These are phyloP conservation scores for Lasioglossum pauxillum DNA, from an alignment of 2,888 invertebrate species.

Conservation along the genomic window DNA sequence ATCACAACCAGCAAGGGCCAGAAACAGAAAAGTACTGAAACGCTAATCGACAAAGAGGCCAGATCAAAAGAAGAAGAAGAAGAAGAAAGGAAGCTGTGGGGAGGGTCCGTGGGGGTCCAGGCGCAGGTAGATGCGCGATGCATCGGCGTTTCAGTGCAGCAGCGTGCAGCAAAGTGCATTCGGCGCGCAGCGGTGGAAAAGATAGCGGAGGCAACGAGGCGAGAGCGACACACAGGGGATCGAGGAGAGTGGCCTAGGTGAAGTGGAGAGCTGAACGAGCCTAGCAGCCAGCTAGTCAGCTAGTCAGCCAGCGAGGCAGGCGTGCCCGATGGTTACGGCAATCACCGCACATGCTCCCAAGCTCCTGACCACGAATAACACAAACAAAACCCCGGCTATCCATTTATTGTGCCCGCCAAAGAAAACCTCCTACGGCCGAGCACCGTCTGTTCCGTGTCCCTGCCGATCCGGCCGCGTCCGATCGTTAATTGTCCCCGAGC, in stretches of 20 bases:
- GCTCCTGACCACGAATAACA: slow-evolving; percentile 77
- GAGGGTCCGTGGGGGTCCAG: slow-evolving; percentile 35
- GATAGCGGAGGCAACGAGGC: slow-evolving; percentile 70
- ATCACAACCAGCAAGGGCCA: background rate
- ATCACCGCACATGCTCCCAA: slow-evolving; percentile 82
- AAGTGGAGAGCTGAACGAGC: slow-evolving; percentile 25
- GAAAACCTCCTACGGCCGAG: slow-evolving; percentile 51
- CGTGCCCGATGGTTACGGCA: slow-evolving; percentile 83
- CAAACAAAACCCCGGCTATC: slow-evolving; percentile 72
- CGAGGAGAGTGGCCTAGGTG: slow-evolving; percentile 14
- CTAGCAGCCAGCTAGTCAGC: background rate
- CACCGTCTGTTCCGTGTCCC: slow-evolving; percentile 16
- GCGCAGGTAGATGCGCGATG: slow-evolving; percentile 68
- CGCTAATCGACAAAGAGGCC: background rate
- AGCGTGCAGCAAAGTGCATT: slow-evolving; percentile 74
- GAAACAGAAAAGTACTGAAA: background rate
- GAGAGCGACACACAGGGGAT: slow-evolving; percentile 37
- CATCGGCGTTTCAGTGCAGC: slow-evolving; percentile 66
- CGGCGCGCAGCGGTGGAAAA: slow-evolving; percentile 74
- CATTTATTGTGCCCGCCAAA: slow-evolving; percentile 61
- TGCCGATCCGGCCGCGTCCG: slow-evolving; percentile 58
- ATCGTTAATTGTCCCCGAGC: slow-evolving; percentile 71
- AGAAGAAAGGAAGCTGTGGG: background rate
- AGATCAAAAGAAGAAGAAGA: background rate
- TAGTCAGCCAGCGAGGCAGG: slow-evolving; percentile 71